Evolutionary conservation across 2,797 vertebrate genomes (phyloP).

Genomic region (Megaceryle alcyon): DNA sequence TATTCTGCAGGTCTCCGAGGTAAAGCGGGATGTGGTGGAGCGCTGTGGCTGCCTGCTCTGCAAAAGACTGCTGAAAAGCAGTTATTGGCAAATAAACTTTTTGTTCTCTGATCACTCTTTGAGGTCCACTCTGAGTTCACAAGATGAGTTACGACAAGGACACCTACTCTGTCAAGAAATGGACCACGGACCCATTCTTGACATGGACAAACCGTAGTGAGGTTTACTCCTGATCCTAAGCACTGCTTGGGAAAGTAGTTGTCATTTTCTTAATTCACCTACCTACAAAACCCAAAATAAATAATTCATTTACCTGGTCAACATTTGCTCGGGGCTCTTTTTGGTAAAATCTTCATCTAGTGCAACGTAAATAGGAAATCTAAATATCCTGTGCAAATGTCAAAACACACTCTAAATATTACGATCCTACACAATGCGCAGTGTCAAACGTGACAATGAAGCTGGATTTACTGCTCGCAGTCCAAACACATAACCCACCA

Average conservation of each 20-base stretch:
- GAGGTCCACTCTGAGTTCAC: background rate
- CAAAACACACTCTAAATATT: background rate
- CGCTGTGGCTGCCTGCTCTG: background rate
- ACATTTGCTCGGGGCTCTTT: background rate
- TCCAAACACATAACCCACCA: background rate
- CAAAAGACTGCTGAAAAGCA: background rate
- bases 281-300: rapidly evolving
- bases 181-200: background rate
- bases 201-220: background rate
- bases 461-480: background rate
- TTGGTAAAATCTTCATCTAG: background rate
- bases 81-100: background rate
- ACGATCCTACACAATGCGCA: background rate
- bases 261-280: background rate
- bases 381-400: background rate
- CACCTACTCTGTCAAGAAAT: background rate
- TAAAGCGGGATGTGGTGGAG: background rate
- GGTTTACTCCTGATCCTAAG: background rate
- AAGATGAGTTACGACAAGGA: background rate
- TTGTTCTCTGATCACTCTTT: background rate
- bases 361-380: background rate
- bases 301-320: background rate
- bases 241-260: background rate
- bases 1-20: background rate
- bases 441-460: background rate